Conservation (phyloP, 1,140 invertebrate genomes). For the Linepithema humile region DNA sequence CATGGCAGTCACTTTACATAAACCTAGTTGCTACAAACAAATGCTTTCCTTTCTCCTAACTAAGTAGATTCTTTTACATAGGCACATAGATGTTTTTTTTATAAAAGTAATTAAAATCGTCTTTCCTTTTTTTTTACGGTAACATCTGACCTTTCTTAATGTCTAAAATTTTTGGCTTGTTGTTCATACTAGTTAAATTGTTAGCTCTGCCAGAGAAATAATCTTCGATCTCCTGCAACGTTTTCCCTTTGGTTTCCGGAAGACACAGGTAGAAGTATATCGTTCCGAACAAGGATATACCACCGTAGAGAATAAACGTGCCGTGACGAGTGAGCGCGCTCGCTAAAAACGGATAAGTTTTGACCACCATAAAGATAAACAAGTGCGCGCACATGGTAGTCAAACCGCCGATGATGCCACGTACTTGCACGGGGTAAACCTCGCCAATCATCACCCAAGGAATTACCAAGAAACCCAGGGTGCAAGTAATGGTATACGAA, state of each 20-base stretch:
- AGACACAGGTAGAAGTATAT: constrained; percentile 87
- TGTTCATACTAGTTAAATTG: constrained; percentile 71
- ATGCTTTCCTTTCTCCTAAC: not conserved
- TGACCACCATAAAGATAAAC: constrained; percentile 88
- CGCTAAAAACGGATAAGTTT: constrained; percentile 87
- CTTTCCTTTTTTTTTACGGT: constrained; percentile 66
- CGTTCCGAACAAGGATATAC: constrained; percentile 86
- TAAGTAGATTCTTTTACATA: constrained; percentile 15
- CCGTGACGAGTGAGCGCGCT: constrained; percentile 85
- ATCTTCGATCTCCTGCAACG: constrained; percentile 91
- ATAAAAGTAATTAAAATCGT: not conserved
- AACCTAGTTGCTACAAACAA: constrained; percentile 13
- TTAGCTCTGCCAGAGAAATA: constrained; percentile 86
- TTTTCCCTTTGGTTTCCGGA: constrained; percentile 93
- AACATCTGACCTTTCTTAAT: constrained; percentile 78
- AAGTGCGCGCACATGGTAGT: constrained; percentile 88
- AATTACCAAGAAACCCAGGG: constrained; percentile 88
- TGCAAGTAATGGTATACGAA: constrained; percentile 87
- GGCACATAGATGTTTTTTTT: not conserved
- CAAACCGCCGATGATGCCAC: constrained; percentile 88
- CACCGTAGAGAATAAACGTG: constrained; percentile 87
- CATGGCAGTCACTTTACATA: not conserved
- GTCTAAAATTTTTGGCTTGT: constrained; percentile 73
- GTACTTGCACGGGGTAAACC: constrained; percentile 88
- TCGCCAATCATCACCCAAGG: constrained; percentile 91